Conservation (phyloP, 1,140 invertebrate genomes). For the Linepithema humile region DNA sequence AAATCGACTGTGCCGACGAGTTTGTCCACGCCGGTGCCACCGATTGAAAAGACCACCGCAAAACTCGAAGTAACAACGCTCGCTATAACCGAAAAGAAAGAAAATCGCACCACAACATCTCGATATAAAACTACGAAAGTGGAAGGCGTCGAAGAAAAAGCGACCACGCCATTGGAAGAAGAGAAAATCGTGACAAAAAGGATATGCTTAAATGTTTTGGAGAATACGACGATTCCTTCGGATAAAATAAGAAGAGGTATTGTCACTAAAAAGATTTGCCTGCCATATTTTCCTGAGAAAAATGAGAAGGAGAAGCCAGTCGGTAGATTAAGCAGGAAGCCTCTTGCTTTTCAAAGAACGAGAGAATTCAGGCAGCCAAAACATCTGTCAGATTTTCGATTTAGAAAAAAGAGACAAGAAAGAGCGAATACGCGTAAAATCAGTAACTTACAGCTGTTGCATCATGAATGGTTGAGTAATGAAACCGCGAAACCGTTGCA, state of each 20-base stretch:
- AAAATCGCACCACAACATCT: not conserved
- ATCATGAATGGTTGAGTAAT: slow-evolving; percentile 25
- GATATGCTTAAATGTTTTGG: slow-evolving; percentile 27
- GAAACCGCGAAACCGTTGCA: not conserved
- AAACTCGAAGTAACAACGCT: not conserved
- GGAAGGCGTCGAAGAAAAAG: not conserved
- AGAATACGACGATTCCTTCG: slow-evolving; percentile 5
- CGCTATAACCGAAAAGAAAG: not conserved
- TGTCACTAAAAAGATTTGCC: not conserved
- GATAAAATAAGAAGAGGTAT: slow-evolving; percentile 5
- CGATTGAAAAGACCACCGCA: not conserved
- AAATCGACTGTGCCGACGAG: slow-evolving; percentile 2
- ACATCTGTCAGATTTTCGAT: not conserved
- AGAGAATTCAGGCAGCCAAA: not conserved
- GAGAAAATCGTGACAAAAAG: slow-evolving; percentile 25
- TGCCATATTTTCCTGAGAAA: slow-evolving; percentile 4
- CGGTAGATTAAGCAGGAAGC: slow-evolving; percentile 5
- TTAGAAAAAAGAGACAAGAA: not conserved
- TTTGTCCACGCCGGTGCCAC: slow-evolving; percentile 31
- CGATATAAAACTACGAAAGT: not conserved
- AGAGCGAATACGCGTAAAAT: slow-evolving; percentile 4
- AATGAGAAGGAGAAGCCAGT: not conserved
- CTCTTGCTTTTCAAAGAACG: not conserved
- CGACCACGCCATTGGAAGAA: not conserved
- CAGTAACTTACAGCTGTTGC: not conserved